Evolutionary conservation across 2,888 invertebrate species (phyloP), one percentile per base, ranked within the genome.

Genomic region (Andrena camellia): DNA sequence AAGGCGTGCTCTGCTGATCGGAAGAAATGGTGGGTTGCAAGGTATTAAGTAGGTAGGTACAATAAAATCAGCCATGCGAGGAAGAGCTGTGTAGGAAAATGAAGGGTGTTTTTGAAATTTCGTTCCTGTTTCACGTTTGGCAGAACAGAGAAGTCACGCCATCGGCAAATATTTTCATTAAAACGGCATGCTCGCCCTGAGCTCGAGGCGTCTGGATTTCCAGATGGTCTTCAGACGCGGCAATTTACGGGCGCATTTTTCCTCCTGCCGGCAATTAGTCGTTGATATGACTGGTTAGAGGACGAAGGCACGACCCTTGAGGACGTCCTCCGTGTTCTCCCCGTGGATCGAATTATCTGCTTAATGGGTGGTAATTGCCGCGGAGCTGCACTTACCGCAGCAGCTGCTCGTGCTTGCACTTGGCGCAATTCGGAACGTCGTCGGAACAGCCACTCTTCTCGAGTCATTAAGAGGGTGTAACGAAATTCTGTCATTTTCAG

Each of bases 301-400:
- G 66, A 67, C 48, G 81, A 81, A 82, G 70, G 71, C 48, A 64
- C 78, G 74, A 63, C 75, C 72, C 66, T 83, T 48, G 73, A 75
- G 88, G 48, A 78, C 67, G 63, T 78, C 70, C 63, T 57, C 60
- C 68, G 63, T 80, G 75, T 79, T 71, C 79, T 67, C 76, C 70
- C 29, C 42, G 60, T 66, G 76, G 80, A 83, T 90, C 84, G 86
- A 88, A 89, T 89, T 87, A 89, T 88, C 86, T 80, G 80, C 82
- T 82, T 86, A 88, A 88, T 87, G 84, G 90, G 89, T 88, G 88
- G 89, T 91, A 90, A 91, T 91, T 89, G 86, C 83, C 73, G 84
- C 78, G 78, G 87, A 89, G 85, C 84, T 90, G 91, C 90, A 91
- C 91, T 91, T 90, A 89, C 86, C 83, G 66, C 63, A 54, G 85